phyloP scores from a whole-genome alignment of 2,888 invertebrate species.

The Drosophila setosimentum region DNA sequence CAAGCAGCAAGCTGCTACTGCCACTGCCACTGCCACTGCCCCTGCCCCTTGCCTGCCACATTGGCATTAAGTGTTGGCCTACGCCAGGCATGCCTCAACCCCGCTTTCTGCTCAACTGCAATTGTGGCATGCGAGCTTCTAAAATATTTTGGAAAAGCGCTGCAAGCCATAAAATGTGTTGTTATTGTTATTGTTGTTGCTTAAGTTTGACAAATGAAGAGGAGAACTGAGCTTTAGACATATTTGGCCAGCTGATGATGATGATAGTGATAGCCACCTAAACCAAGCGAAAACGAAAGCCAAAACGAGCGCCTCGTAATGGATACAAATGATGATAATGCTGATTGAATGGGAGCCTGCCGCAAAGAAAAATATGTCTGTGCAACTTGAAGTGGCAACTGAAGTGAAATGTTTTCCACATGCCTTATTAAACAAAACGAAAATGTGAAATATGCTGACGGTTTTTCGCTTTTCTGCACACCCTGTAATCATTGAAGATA shows the following conservation, averaged over 20 bases:
- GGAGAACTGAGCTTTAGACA: constrained; percentile 45
- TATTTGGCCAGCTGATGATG: constrained; percentile 57
- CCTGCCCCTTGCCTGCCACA: constrained; percentile 22
- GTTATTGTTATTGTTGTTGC: constrained; percentile 29
- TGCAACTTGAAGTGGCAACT: constrained; percentile 34
- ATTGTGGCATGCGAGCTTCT: constrained; percentile 55
- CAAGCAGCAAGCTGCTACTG: constrained; percentile 2
- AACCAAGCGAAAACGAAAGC: constrained; percentile 54
- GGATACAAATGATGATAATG: constrained; percentile 77
- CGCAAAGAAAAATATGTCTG: not conserved
- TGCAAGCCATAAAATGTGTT: constrained; percentile 47
- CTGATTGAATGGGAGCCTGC: constrained; percentile 32
- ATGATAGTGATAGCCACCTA: constrained; percentile 27
- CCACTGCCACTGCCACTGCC: not conserved
- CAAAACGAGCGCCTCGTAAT: constrained; percentile 67
- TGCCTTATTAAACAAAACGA: constrained; percentile 71
- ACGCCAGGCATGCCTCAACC: constrained; percentile 47
- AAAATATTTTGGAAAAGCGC: constrained; percentile 62
- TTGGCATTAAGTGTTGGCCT: constrained; percentile 59
- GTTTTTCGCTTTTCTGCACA: constrained; percentile 7
- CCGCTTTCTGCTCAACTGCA: not conserved
- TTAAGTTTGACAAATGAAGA: constrained; percentile 78
- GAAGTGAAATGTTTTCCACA: constrained; percentile 69
- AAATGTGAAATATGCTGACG: constrained; percentile 69
- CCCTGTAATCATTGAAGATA: constrained; percentile 6